Evolutionary conservation across 2,888 invertebrate species (phyloP), one percentile per base, ranked within the genome.

Genomic region (Lasioglossum morio): DNA sequence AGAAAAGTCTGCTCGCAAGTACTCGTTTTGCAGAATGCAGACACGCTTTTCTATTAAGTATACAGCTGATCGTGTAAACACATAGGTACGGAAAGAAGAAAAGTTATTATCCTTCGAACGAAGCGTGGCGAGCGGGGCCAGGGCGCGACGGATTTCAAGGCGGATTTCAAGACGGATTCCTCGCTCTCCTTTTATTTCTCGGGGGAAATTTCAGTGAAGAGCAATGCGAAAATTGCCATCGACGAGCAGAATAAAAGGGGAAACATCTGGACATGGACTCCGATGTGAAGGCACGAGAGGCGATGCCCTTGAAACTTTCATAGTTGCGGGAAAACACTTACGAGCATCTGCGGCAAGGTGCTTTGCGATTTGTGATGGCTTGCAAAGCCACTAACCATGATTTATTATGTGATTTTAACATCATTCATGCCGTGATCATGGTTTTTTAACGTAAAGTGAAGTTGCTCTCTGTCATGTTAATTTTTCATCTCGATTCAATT

Each of bases 191-290:
- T 77, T 73, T 69, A 79, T 82, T 77, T 77, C 90, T 88, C 89
- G 72, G 12, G 89, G 89, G 89, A 89, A 89, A 89, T 90, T 88
- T 75, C 80, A n/a, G 63, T 60, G 70, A 8, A 14, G 34, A 48
- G 48, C 53, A 60, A 72, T 7, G 72, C 37, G 57, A 76, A 72
- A 66, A 77, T 63, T 74, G 37, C 30, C 63, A 81, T 76, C 73
- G 76, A 70, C 53, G 46, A 30, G n/a, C 16, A 46, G 19, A 30
- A n/a, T 46, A 40, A 66, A 34, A 10, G 48, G 48, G 19, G 40
- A 8, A 34, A 27, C 70, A 70, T 75, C 74, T 75, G 60, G 46
- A 16, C 27, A 43, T 3, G 0, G 30, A 4, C 40, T 43, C 7
- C 34, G 16, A 30, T 63, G 19, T 12, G 16, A 7, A 10, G 7